These are phyloP conservation scores for Plemyria rubiginata DNA, from an alignment of 2,888 invertebrate genomes.

Conservation along the genomic window DNA sequence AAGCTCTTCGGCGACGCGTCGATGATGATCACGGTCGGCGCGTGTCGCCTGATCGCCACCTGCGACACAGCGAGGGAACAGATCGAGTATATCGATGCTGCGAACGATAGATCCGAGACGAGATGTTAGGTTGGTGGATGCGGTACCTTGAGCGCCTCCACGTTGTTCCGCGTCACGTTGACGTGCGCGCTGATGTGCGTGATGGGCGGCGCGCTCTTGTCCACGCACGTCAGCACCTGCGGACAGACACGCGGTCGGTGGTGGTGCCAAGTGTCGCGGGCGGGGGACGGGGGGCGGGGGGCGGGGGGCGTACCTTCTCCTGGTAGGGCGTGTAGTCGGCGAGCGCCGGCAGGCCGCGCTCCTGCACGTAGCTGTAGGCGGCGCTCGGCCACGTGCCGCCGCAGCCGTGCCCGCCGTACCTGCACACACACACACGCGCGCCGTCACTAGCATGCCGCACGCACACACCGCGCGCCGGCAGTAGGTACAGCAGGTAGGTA, in stretches of 20 bases:
- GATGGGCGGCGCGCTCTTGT: slow-evolving; percentile 54
- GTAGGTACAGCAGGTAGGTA: slow-evolving; percentile 2
- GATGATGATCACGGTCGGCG: slow-evolving; percentile 70
- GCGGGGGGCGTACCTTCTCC: slow-evolving; percentile 30
- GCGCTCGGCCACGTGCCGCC: slow-evolving; percentile 67
- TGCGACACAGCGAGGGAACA: slow-evolving; percentile 36
- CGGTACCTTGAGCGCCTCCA: slow-evolving; percentile 69
- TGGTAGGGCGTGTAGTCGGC: slow-evolving; percentile 62
- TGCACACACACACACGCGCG: slow-evolving; percentile 37
- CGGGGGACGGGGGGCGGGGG: background rate
- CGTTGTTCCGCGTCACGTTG: slow-evolving; percentile 65
- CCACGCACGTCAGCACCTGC: slow-evolving; percentile 59
- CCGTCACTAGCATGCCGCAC: too few species aligned
- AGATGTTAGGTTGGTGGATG: background rate
- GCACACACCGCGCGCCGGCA: too few species aligned
- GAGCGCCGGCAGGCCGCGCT: slow-evolving; percentile 62
- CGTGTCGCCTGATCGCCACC: slow-evolving; percentile 66
- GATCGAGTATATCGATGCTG: background rate
- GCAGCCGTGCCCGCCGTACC: slow-evolving; percentile 67
- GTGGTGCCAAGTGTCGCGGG: too few species aligned
- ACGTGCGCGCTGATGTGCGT: slow-evolving; percentile 70
- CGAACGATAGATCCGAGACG: background rate
- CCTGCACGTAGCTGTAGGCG: slow-evolving; percentile 67
- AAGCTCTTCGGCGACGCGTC: slow-evolving; percentile 61
- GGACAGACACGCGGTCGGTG: too few species aligned